Evolutionary conservation across 2,888 invertebrate genomes (phyloP), one percentile per base, ranked within the genome.

Genomic region (Therioaphis trifolii): DNA sequence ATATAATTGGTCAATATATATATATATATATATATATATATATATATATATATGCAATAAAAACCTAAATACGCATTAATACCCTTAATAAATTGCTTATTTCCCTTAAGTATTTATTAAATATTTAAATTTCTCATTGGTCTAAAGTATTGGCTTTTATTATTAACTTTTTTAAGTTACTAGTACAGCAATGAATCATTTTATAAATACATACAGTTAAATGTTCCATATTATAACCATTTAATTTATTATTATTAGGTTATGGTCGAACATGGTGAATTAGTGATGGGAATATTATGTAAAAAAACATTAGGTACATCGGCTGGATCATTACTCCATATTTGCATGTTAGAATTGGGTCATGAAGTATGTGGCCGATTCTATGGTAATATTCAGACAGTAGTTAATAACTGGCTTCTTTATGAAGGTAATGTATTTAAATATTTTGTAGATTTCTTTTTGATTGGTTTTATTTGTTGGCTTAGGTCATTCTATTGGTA

Each of bases 361-460:
- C 97, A 97, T 88, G 97, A 98, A 89, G 95, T 96, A 52, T 95
- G 95, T 86, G 99, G 98, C 1, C 92, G 94, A 79, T 98, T 99
- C 89, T 99, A 99, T 88, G 98, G 98, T 88, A 97, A 99, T 89
- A 99, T 99, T 90, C 99, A 99, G 89, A 98, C 98, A 85, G 98
- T 99, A 12, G 94, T 99, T 87, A 99, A 99, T 89, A 98, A 96
- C 88, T 99, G 99, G 99, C 90, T 99, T 85, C 89, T 99, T 71
- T 89, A 98, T 55, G 99, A 99, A 90, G 99, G 92, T 88, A 89
- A 86, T 58, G 9, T 75, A 27, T n/a, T 24, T 55, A 7, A 55
- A 46, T 40, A 0, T 69, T 52, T 4, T n/a, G n/a, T 63, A 84
- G n/a, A n/a, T 21, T 66, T 27, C 21, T 18, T 61, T 79, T 4